Evolutionary conservation across 2,113 vertebrate species (phyloP).

Genomic region (Tauraco erythrolophus): DNA sequence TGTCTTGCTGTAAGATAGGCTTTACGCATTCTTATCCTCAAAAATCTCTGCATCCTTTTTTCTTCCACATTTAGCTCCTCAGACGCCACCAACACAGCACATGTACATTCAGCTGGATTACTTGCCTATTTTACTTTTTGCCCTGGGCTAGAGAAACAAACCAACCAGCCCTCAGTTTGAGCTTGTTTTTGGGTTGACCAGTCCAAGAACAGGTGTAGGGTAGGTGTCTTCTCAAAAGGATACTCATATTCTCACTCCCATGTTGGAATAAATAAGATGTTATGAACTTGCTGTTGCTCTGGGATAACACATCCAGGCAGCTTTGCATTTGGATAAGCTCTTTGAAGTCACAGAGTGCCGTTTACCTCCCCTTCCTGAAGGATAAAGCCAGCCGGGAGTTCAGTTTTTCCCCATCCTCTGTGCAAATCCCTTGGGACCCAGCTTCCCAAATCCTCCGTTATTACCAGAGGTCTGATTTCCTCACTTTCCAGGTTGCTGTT

Average conservation of each 20-base stretch:
- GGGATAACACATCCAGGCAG: neutral
- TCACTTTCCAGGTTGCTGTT: neutral
- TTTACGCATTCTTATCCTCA: neutral
- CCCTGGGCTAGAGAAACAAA: neutral
- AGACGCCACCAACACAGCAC: neutral
- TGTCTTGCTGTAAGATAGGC: neutral
- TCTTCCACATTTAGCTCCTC: neutral
- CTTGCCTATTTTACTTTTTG: neutral
- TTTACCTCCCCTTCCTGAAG: neutral
- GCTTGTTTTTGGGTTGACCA: neutral
- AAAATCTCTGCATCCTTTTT: neutral
- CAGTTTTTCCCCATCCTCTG: neutral
- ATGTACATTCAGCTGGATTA: neutral
- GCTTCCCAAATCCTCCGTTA: neutral
- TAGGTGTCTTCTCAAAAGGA: neutral
- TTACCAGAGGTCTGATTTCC: neutral
- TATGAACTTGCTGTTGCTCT: neutral
- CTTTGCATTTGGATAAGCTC: neutral
- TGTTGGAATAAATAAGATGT: neutral
- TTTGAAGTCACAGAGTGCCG: neutral
- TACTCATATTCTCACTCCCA: neutral
- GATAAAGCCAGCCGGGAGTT: neutral
- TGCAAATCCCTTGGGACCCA: neutral
- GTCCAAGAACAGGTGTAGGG: neutral
- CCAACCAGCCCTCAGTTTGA: neutral